Evolutionary conservation across 2,888 invertebrate species (phyloP), one percentile per base, ranked within the genome.

Genomic region (Hemaris fuciformis): DNA sequence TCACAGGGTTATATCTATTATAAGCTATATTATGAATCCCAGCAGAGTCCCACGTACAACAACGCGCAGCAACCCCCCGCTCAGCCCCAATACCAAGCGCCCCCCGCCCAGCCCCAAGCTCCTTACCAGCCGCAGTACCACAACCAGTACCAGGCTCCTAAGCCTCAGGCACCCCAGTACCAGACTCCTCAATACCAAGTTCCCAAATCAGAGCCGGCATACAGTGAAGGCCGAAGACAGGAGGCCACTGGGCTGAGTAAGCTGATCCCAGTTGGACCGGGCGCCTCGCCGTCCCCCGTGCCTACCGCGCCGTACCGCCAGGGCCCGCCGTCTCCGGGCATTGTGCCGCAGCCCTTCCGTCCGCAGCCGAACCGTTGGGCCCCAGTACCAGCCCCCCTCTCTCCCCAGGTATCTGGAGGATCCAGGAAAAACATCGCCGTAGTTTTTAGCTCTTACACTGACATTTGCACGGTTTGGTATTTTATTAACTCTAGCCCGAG

Each of bases 21-120:
- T 75, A 81, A 71, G 79, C 73, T 71, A 72, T 73, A 79, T 81
- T 83, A 80, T 76, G 72, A 76, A 77, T 81, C 82, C 80, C 84
- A 91, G 89, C 92, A 88, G 80, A 87, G 78, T 78, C 89, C 91
- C 73, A 93, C 93, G 73, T 83, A 77, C 87, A 87, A 88, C 88
- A 85, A 86, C 88, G 88, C 90, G 87, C 85, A 89, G 87, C 85
- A 91, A 78, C 81, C 91, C 75, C 79, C 81, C 62, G 62, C 53
- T 42, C 63, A 66, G 25, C 63, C 69, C 10, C 74, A 76, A 48
- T 66, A 71, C 64, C 71, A 69, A 64, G 60, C 67, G 20, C 72
- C 76, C 25, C 81, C 79, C 60, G 73, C 75, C 62, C 74, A 76
- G 46, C 73, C 74, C 8, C 76, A 80, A 61, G 73, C 65, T 8